Evolutionary conservation across 1,140 invertebrate genomes (phyloP).

Genomic region (Zaprionus ornatus): DNA sequence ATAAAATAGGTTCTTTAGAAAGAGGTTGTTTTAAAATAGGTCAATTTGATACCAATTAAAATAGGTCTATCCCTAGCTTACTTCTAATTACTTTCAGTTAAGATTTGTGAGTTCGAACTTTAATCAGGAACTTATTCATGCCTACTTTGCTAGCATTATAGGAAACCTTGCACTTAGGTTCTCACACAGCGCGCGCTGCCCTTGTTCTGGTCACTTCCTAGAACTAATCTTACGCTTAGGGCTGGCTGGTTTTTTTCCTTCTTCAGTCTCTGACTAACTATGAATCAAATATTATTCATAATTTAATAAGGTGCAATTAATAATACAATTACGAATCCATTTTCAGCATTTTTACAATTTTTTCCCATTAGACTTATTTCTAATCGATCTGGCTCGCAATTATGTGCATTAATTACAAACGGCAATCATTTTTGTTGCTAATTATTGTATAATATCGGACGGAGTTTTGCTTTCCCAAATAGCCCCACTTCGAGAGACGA

Average conservation of each 20-base stretch:
- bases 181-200: conserved; percentile 24
- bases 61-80: background rate
- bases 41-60: background rate
- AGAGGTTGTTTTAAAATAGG: background rate
- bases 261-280: conserved; percentile 20
- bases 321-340: conserved; percentile 79
- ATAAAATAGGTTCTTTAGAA: background rate
- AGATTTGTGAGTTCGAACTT: background rate
- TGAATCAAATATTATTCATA: conserved; percentile 70
- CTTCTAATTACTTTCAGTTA: background rate
- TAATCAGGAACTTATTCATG: background rate
- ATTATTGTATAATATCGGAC: conserved; percentile 73
- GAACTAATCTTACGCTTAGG: conserved; percentile 53
- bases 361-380: conserved; percentile 57
- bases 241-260: conserved; percentile 1
- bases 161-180: conserved; percentile 28
- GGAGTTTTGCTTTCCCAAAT: conserved; percentile 77
- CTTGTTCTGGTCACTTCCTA: conserved; percentile 64
- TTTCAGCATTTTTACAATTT: conserved; percentile 63
- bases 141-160: background rate
- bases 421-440: conserved; percentile 76
- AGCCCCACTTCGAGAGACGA: conserved; percentile 21
- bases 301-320: conserved; percentile 79
- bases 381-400: conserved; percentile 65
- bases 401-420: conserved; percentile 80